Evolutionary conservation across 2,113 vertebrate genomes (phyloP).

Genomic region (Lates calcarifer): DNA sequence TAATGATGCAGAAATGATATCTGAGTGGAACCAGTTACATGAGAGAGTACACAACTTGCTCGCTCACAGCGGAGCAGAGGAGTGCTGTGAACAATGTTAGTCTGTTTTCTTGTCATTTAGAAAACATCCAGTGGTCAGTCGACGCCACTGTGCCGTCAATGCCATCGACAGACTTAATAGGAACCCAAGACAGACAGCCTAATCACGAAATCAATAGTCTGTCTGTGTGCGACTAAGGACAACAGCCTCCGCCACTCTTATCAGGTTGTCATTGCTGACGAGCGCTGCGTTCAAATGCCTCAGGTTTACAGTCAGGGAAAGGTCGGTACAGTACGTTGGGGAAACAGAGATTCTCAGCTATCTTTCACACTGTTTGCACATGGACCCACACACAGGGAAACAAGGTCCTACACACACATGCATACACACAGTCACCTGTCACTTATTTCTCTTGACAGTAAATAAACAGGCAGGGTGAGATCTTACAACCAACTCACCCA

Average conservation of each 20-base stretch:
- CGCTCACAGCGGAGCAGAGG: not conserved
- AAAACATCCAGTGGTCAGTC: slow-evolving; percentile 48
- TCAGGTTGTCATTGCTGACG: slow-evolving; percentile 49
- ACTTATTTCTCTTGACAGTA: not conserved
- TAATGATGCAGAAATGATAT: not conserved
- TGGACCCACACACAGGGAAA: not conserved
- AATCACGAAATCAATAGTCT: slow-evolving; percentile 78
- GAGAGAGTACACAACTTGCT: not conserved
- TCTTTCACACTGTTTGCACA: not conserved
- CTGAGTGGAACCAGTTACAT: not conserved
- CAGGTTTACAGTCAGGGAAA: not conserved
- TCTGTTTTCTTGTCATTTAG: slow-evolving; percentile 54
- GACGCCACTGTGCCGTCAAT: slow-evolving; percentile 40
- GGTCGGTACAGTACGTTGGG: not conserved
- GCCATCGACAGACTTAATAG: slow-evolving; percentile 66
- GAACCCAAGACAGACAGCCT: slow-evolving; percentile 68
- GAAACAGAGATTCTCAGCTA: not conserved
- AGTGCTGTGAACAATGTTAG: slow-evolving; percentile 11
- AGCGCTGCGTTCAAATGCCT: slow-evolving; percentile 29
- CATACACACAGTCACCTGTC: not conserved
- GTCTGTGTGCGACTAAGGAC: slow-evolving; percentile 57
- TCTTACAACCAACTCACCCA: not conserved
- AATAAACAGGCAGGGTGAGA: not conserved
- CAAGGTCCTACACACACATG: not conserved
- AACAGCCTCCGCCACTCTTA: slow-evolving; percentile 36